Conservation (phyloP, 2,888 invertebrate species). For the Dynastes maya region DNA sequence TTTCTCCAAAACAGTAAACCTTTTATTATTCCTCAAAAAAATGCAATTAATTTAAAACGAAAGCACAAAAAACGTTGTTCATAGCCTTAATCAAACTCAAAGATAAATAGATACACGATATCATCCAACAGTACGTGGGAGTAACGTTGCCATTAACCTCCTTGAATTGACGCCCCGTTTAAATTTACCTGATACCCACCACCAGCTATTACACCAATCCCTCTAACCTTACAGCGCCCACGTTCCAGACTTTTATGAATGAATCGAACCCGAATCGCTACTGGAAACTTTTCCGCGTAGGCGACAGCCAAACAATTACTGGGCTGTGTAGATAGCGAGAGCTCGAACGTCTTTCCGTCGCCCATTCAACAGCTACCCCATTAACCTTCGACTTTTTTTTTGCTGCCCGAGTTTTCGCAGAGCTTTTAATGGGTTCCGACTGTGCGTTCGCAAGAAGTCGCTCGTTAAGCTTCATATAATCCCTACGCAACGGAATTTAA, state of each 20-base stretch:
- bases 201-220: not conserved
- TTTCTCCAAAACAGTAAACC: too few relatives aligned
- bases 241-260: not conserved
- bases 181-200: not conserved
- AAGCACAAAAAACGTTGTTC: too few relatives aligned
- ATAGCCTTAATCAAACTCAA: not conserved
- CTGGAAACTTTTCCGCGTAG: not conserved
- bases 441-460: not conserved
- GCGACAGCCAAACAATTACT: slow-evolving; percentile 1
- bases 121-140: not conserved
- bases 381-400: not conserved
- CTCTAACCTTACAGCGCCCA: not conserved
- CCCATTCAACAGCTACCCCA: not conserved
- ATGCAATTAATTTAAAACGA: too few relatives aligned
- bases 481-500: slow-evolving; percentile 1
- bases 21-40: too few relatives aligned
- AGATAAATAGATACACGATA: too few relatives aligned
- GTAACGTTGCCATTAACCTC: not conserved
- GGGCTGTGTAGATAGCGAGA: not conserved
- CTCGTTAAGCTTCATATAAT: not conserved
- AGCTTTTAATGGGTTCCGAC: not conserved
- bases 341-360: not conserved
- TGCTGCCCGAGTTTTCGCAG: not conserved
- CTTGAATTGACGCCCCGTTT: not conserved
- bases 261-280: not conserved